Evolutionary conservation across 2,888 invertebrate genomes (phyloP), one percentile per base, ranked within the genome.

Genomic region (Timandra comae): DNA sequence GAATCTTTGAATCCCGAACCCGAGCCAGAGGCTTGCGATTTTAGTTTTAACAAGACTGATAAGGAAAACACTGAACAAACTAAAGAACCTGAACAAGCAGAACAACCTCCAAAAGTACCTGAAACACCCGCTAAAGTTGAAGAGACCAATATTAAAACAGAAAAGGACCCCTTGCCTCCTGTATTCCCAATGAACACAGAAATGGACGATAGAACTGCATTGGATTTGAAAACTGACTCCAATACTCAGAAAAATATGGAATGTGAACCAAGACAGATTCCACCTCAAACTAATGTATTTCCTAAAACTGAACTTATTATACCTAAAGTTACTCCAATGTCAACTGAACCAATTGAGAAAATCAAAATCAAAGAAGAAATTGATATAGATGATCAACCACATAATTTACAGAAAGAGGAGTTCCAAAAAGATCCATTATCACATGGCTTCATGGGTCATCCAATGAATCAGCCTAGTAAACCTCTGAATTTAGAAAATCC

Each of bases 261-360:
- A 30, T 70, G 50, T 40, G 81, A 80, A 41, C 50, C 65, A 13
- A 67, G 77, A 56, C 58, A 74, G 13, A 58, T 66, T 20, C 38
- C 64, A 38, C 52, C 71, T 30, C 65, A 60, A 41, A 63, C 56
- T 53, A 43, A 64, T 35, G 61, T 77, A 47, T 85, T 74, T 60
- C 76, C 88, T 39, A 90, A 89, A 80, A 88, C 89, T 23, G 89
- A 90, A 68, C 77, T 89, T 40, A 89, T 89, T 43, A 89, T 89
- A 56, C 89, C 89, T 16, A 89, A 88, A 70, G 85, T 88, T 31
- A 82, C 85, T 23, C 84, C 88, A 8, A 86, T 88, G 79, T 81
- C 80, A 33, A 79, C 84, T 44, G 86, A 88, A 38, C 41, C 65
- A 26, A 69, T 85, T 39, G 86, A 86, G 29, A 86, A 84, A 52